phyloP scores from a whole-genome alignment of 2,797 vertebrate species.

The Simalia tracyae region DNA sequence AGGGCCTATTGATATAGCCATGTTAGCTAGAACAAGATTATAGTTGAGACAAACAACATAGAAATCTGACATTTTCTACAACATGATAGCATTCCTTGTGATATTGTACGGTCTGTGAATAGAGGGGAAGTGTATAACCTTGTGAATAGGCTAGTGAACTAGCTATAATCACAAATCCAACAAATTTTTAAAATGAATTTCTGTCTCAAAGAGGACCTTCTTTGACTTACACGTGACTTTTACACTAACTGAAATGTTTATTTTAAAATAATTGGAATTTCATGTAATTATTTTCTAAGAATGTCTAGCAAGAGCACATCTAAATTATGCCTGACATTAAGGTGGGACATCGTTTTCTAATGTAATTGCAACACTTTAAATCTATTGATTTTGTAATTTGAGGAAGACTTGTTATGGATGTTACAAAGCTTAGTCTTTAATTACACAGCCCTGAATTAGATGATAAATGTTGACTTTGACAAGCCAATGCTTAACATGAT shows the following conservation, averaged over 20 bases:
- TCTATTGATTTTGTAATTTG: not conserved
- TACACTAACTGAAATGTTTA: not conserved
- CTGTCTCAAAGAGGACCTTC: not conserved
- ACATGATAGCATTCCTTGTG: not conserved
- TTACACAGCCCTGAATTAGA: not conserved
- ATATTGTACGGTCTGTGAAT: not conserved
- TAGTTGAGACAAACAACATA: not conserved
- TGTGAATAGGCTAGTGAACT: not conserved
- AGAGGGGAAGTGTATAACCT: too few species aligned
- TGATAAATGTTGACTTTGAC: not conserved
- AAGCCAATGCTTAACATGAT: not conserved
- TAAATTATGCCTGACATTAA: not conserved
- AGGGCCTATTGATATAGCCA: not conserved
- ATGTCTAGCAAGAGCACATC: not conserved
- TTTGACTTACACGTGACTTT: not conserved
- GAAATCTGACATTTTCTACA: not conserved
- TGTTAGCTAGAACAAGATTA: not conserved
- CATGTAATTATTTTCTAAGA: not conserved
- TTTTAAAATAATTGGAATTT: not conserved
- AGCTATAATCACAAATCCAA: not conserved
- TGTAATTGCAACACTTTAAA: not conserved
- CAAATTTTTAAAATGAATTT: not conserved
- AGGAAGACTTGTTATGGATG: not conserved
- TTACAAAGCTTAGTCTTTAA: not conserved
- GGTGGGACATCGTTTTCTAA: not conserved